Evolutionary conservation across 2,113 vertebrate genomes (phyloP).

Genomic region (Phainopepla nitens): DNA sequence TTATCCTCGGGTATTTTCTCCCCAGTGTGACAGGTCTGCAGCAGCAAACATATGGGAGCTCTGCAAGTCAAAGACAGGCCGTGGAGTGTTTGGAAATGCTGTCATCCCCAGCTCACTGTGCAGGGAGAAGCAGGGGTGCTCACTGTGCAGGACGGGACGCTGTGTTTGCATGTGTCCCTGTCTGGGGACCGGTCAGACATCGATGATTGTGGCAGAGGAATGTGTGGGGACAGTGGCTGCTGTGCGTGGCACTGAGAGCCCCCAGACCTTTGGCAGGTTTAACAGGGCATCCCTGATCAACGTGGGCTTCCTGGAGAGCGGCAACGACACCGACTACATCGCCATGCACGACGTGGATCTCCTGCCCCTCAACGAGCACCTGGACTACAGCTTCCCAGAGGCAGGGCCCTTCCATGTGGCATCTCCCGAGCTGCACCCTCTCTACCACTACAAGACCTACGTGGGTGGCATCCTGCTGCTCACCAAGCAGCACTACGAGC

Average conservation of each 20-base stretch:
- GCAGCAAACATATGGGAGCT: neutral
- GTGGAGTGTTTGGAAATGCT: neutral
- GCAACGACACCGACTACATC: slow-evolving; percentile 94
- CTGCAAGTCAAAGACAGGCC: neutral
- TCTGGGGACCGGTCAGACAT: rapidly evolving
- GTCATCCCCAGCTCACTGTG: rapidly evolving
- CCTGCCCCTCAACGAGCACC: slow-evolving; percentile 87
- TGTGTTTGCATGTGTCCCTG: rapidly evolving
- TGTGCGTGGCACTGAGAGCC: neutral
- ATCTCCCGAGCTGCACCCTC: slow-evolving; percentile 92
- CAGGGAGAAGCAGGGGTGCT: neutral
- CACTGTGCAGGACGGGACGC: neutral
- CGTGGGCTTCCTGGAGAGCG: slow-evolving; percentile 89
- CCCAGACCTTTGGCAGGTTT: slow-evolving; percentile 71
- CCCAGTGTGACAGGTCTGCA: neutral
- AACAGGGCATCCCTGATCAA: slow-evolving; percentile 96
- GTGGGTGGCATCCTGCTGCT: slow-evolving; percentile 96
- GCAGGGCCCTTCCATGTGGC: slow-evolving; percentile 94
- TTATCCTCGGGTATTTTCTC: neutral
- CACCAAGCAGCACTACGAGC: slow-evolving; percentile 89
- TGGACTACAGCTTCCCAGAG: slow-evolving; percentile 90
- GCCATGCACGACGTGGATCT: slow-evolving; percentile 98
- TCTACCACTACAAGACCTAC: slow-evolving; percentile 97
- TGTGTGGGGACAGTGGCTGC: neutral
- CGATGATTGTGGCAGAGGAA: neutral